These are phyloP conservation scores for Actias luna DNA, from an alignment of 2,888 invertebrate genomes.

Conservation along the genomic window DNA sequence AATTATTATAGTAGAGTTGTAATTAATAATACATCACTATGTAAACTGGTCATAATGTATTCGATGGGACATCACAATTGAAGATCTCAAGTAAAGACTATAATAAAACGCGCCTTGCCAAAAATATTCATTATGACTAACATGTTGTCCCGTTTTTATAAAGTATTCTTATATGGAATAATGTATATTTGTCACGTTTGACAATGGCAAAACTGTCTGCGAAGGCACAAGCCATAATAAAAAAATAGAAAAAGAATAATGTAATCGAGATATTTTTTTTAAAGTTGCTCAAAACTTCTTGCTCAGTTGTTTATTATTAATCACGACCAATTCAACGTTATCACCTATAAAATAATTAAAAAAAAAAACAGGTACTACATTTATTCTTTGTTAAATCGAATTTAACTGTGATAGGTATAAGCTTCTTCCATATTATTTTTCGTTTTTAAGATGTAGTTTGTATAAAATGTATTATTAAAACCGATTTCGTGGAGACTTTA, in stretches of 20 bases:
- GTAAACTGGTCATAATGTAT: conserved; percentile 57
- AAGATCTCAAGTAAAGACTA: conserved; percentile 73
- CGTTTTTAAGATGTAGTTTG: conserved; percentile 17
- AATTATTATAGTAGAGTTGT: conserved; percentile 27
- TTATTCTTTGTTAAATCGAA: conserved; percentile 42
- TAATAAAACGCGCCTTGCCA: conserved; percentile 70
- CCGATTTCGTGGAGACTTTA: neutral
- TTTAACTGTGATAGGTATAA: conserved; percentile 63
- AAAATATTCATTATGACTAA: conserved; percentile 41
- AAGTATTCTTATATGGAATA: neutral
- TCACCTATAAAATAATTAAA: neutral
- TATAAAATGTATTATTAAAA: neutral
- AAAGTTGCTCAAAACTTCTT: conserved; percentile 52
- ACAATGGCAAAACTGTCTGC: too few species aligned
- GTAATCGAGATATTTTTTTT: conserved; percentile 24
- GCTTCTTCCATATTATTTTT: conserved; percentile 30
- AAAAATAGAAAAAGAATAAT: too few species aligned
- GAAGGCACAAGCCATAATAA: too few species aligned
- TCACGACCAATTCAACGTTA: neutral
- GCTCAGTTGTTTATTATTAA: conserved; percentile 43
- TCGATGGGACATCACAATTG: conserved; percentile 59
- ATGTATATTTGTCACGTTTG: too few species aligned
- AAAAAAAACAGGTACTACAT: conserved; percentile 25
- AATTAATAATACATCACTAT: conserved; percentile 53
- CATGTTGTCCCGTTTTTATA: neutral